Evolutionary conservation across 2,797 vertebrate genomes (phyloP).

Genomic region (Coregonus sp.): DNA sequence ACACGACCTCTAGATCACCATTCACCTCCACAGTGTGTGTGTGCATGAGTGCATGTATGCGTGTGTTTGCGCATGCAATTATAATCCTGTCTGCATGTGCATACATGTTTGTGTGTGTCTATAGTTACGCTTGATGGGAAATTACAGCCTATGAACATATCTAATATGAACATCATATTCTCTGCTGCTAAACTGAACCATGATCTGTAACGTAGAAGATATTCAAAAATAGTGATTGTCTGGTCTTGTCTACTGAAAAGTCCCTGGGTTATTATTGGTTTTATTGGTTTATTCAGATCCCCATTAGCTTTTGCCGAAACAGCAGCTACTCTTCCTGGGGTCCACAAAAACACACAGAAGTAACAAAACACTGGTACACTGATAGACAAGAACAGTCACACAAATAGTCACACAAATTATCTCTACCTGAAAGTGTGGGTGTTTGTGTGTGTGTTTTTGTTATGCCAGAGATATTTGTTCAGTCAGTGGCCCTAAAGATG

Average conservation of each 20-base stretch:
- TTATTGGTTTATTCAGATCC: neutral
- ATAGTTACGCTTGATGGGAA: constrained; percentile 24
- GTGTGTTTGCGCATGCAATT: too few species aligned
- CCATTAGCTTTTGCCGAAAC: too few species aligned
- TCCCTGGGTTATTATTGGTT: neutral
- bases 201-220: constrained; percentile 1
- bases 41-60: too few species aligned
- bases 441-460: too few species aligned
- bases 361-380: too few species aligned
- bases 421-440: too few species aligned
- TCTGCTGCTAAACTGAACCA: neutral
- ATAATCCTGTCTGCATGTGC: constrained; percentile 9
- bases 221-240: neutral
- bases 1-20: constrained; percentile 39
- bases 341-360: too few species aligned
- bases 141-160: constrained; percentile 20
- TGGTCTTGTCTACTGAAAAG: neutral
- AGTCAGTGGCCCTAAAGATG: neutral
- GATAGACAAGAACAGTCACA: too few species aligned
- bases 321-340: too few species aligned
- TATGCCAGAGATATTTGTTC: too few species aligned
- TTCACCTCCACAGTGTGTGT: constrained; percentile 13
- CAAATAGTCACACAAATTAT: too few species aligned
- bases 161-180: constrained; percentile 9
- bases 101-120: constrained; percentile 11